These are phyloP conservation scores for Channa striata DNA, from an alignment of 2,797 vertebrate species.

Conservation along the genomic window DNA sequence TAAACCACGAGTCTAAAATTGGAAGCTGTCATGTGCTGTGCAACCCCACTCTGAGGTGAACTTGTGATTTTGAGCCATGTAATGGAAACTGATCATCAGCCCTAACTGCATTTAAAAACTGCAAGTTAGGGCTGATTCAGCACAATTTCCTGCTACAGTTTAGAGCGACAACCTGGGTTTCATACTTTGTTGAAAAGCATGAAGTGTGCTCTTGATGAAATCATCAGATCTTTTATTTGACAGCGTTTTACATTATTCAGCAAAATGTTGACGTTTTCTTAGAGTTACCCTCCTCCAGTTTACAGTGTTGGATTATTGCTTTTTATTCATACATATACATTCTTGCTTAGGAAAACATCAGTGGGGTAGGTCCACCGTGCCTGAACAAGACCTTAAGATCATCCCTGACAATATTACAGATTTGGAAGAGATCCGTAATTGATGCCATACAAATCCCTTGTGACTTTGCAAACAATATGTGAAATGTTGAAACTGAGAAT, in stretches of 20 bases:
- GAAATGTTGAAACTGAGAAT: too few relatives aligned
- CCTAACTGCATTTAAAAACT: background rate
- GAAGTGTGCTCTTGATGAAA: background rate
- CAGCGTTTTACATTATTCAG: background rate
- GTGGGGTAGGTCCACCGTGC: background rate
- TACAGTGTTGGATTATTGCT: background rate
- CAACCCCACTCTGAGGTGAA: background rate
- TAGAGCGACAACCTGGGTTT: background rate
- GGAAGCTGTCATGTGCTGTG: background rate
- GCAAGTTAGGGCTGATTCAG: background rate
- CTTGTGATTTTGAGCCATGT: background rate
- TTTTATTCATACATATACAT: conserved; percentile 5
- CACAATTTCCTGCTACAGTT: background rate
- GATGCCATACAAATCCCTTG: too few relatives aligned
- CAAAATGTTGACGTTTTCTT: background rate
- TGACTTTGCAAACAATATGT: too few relatives aligned
- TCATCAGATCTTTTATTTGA: background rate
- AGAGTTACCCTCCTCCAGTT: background rate
- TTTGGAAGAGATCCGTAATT: too few relatives aligned
- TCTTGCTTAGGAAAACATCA: conserved; percentile 7
- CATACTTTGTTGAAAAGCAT: background rate
- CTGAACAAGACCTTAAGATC: background rate
- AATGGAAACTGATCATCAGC: background rate
- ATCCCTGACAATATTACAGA: too few relatives aligned
- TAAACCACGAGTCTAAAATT: background rate